A percentile compares a stretch with the other conserved stretches of the same genome.
phyloP scores from a whole-genome alignment of 1,140 invertebrate genomes.

The Formica exsecta region DNA sequence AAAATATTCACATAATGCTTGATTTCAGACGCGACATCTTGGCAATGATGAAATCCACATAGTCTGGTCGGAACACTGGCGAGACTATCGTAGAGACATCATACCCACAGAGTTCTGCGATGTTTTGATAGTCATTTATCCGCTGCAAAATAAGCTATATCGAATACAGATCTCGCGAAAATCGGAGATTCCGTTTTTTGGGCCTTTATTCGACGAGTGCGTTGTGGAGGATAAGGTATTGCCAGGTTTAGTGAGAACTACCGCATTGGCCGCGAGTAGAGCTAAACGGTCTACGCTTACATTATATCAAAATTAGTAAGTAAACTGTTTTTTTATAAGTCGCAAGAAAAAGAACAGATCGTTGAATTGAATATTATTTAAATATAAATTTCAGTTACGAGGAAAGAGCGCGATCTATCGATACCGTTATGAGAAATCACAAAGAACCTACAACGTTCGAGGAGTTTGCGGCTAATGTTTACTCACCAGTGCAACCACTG shows the following conservation, averaged over 20 bases:
- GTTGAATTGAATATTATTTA: slow-evolving; percentile 37
- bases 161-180: slow-evolving; percentile 84
- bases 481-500: slow-evolving; percentile 90
- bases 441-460: slow-evolving; percentile 97
- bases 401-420: slow-evolving; percentile 94
- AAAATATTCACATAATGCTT: slow-evolving; percentile 8
- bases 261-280: slow-evolving; percentile 96
- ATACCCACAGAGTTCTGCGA: slow-evolving; percentile 99
- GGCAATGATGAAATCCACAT: slow-evolving; percentile 99
- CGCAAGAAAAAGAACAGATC: background rate
- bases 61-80: slow-evolving; percentile 98
- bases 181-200: slow-evolving; percentile 95
- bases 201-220: slow-evolving; percentile 97
- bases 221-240: slow-evolving; percentile 94
- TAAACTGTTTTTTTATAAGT: background rate
- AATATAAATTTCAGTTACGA: slow-evolving; percentile 91
- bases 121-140: slow-evolving; percentile 99
- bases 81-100: slow-evolving; percentile 98
- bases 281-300: slow-evolving; percentile 95
- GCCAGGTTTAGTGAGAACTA: slow-evolving; percentile 95
- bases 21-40: slow-evolving; percentile 94
- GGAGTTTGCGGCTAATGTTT: slow-evolving; percentile 95
- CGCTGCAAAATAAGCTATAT: slow-evolving; percentile 90
- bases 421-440: slow-evolving; percentile 95
- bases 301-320: slow-evolving; percentile 96